Base-by-base conservation (phyloP, 2,888 invertebrate genomes). In the Tenthredo mesomela region DNA sequence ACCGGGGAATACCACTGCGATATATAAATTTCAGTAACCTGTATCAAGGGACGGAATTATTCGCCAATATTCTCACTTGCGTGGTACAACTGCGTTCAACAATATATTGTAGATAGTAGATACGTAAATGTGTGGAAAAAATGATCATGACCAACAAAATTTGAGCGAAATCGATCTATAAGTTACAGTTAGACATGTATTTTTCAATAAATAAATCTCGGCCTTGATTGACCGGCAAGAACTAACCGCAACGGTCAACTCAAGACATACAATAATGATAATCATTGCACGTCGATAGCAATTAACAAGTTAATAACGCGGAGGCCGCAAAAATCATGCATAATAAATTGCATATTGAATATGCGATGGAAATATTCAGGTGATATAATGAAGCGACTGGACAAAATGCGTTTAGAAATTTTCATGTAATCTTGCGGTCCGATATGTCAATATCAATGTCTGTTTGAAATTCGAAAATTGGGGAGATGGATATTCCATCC, bases 251-350 rank as follows among this genome's bases (percentile, higher is more conserved):
- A 43, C 71, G 12, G 12, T 43, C 40, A 73, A 43, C 71, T 73
- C 25, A 43, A 15, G 40, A 73, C 43, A 3, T 7, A 21, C 10
- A 43, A 73, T 73, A 73, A 73, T 73, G 21, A 73, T 73, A 73
- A 73, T 73, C 21, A 73, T 43, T 10, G 71, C 10, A 73, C 43
- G 21, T 73, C 43, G 43, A 73, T 43, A 12, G 71, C n/a, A 43
- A 73, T 73, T 73, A 73, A 43, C 71, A 73, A 73, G 71, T 43
- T 73, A 43, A 73, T 73, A 43, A 73, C 40, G 71, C 43, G 21
- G 71, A 43, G 40, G 29, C 10, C 7, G 50, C 33, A 54, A 77
- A 77, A 77, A 77, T 77, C 29, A 33, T 29, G 77, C 33, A 54
- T 61, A 25, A 54, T 61, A 25, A 25, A 61, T 61, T 21, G 10